A percentile compares a stretch with the other conserved stretches of the same genome.
Evolutionary conservation across 2,888 invertebrate species (phyloP).

Genomic region (Byasa hedistus): DNA sequence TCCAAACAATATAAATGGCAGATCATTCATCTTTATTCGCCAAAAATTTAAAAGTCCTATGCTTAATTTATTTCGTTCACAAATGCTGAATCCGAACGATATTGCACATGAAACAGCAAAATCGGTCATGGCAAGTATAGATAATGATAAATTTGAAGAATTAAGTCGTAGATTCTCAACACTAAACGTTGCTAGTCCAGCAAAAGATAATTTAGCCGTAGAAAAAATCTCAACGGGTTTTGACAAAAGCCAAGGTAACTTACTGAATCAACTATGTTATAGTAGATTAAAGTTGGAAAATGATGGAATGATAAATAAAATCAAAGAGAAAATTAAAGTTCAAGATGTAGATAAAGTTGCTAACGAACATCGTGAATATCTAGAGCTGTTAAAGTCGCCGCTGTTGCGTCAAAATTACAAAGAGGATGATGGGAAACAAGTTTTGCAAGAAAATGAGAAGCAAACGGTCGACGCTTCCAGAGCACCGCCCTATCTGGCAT

Average conservation of each 20-base stretch:
- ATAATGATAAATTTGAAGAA: slow-evolving; percentile 29
- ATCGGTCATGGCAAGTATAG: slow-evolving; percentile 17
- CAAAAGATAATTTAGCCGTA: slow-evolving; percentile 8
- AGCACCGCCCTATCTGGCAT: slow-evolving; percentile 1
- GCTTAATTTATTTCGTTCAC: slow-evolving; percentile 26
- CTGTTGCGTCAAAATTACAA: slow-evolving; percentile 33
- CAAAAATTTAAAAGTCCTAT: slow-evolving; percentile 44
- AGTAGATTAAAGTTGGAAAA: slow-evolving; percentile 10
- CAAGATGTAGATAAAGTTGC: slow-evolving; percentile 16
- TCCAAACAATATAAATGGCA: slow-evolving; percentile 46
- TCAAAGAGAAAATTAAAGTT: slow-evolving; percentile 15
- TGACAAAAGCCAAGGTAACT: slow-evolving; percentile 26
- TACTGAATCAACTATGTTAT: slow-evolving; percentile 15
- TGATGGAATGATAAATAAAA: slow-evolving; percentile 20
- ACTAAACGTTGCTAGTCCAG: slow-evolving; percentile 11
- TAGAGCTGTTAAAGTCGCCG: slow-evolving; percentile 44
- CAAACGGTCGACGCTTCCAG: slow-evolving; percentile 12
- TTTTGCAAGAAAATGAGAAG: slow-evolving; percentile 10
- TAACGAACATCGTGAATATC: slow-evolving; percentile 35
- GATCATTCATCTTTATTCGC: slow-evolving; percentile 60
- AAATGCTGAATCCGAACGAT: slow-evolving; percentile 22
- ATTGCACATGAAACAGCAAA: slow-evolving; percentile 16
- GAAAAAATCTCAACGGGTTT: slow-evolving; percentile 12
- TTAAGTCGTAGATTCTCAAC: slow-evolving; percentile 28
- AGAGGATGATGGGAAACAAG: slow-evolving; percentile 5